Base-by-base conservation (phyloP, 2,797 vertebrate genomes). In the Enteromius mattozi region DNA sequence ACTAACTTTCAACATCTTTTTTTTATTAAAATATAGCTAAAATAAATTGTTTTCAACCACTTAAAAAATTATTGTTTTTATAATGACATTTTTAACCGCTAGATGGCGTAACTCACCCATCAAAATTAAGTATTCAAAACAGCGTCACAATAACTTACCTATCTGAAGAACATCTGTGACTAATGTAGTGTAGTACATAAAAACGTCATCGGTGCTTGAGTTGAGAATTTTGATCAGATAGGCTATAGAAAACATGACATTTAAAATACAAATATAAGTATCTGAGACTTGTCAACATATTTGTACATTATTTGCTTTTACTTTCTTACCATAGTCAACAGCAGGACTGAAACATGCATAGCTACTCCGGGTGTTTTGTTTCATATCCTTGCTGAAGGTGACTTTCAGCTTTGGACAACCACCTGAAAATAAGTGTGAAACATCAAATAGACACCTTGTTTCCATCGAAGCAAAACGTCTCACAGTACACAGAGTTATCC, bases 261-360 rank as follows among this genome's bases (percentile, higher is more conserved):
- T 59, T 40, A 5, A 76, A 37, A 59, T 40, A 13, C 19, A 21
- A 14, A 8, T 7, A 16, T 4, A 14, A 10, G 30, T 63, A 40
- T 21, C n/a, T 66, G 2, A 80, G 19, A 2, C 30, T 8, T 0
- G 1, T 1, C 21, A 54, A 35, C 0, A 54, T 24, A 65, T 59
- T 61, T 56, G 8, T n/a, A 19, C 2, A 80, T 37, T n/a, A 51
- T 35, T 70, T 33, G 35, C 12, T 72, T 81, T 66, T n/a, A 24
- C 6, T 37, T 42, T 33, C 91, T 92, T 89, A 94, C 94, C 92
- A 9, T 93, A 95, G 82, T 94, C 92, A 0, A 81, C 89, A 2
- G 45, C 33, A 19, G 92, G 90, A 0, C 80, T 1, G 30, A 90
- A 94, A 84, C 94, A 95, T 4, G 54, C 92, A 77, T 92, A 93